These are phyloP conservation scores for Camarhynchus parvulus DNA, from an alignment of 2,113 vertebrate genomes.

Conservation along the genomic window DNA sequence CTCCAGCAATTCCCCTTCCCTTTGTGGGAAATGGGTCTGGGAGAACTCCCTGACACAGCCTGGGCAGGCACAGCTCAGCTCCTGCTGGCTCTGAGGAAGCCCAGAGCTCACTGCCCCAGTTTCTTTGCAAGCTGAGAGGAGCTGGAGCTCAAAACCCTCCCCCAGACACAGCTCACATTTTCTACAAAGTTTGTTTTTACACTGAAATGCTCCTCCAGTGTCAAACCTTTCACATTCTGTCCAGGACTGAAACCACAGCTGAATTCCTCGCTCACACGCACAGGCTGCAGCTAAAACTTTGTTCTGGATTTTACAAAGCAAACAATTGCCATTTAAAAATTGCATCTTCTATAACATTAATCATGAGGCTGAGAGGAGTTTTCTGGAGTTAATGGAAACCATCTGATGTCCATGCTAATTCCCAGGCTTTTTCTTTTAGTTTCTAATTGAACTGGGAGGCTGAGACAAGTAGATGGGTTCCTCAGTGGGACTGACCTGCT, in stretches of 20 bases:
- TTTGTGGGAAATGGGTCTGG: neutral
- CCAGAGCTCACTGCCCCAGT: neutral
- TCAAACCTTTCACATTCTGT: neutral
- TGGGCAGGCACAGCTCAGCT: neutral
- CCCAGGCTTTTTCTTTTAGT: slow-evolving; percentile 51
- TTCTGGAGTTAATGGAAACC: slow-evolving; percentile 57
- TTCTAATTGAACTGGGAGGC: slow-evolving; percentile 32
- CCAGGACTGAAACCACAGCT: neutral
- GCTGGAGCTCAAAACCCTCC: neutral
- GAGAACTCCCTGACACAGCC: neutral
- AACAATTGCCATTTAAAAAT: slow-evolving; percentile 28
- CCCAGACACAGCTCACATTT: neutral
- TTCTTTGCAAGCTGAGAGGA: neutral
- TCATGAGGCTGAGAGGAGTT: neutral
- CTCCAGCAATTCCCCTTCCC: neutral
- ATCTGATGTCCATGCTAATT: slow-evolving; percentile 54
- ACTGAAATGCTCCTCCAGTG: neutral
- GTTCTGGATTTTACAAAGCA: neutral
- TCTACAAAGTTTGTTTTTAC: neutral
- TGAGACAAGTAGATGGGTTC: neutral
- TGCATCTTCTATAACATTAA: neutral
- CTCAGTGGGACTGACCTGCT: slow-evolving; percentile 29
- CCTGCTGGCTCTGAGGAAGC: neutral
- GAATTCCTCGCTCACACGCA: neutral
- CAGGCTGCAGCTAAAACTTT: neutral